phyloP scores from a whole-genome alignment of 92 coral and sea anemone species.

The Epizoanthus rinbou region DNA sequence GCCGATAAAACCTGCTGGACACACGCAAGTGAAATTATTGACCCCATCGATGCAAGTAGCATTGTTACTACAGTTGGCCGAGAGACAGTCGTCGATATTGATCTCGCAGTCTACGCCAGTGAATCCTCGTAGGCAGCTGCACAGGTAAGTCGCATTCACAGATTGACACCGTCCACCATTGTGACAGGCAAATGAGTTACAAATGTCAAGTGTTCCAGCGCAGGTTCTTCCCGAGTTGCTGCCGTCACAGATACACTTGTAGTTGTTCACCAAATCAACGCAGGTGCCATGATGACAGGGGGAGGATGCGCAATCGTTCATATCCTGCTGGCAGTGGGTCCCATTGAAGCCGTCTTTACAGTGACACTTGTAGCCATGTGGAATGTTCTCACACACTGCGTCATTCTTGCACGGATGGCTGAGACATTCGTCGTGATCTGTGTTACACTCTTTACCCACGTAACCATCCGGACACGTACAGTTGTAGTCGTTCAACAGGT shows the following conservation, averaged over 20 bases:
- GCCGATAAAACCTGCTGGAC: slow-evolving; percentile 67
- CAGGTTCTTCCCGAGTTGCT: slow-evolving; percentile 71
- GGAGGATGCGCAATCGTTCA: slow-evolving; percentile 66
- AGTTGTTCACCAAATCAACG: slow-evolving; percentile 72
- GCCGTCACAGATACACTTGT: slow-evolving; percentile 58
- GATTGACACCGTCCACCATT: slow-evolving; percentile 72
- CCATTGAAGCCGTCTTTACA: slow-evolving; percentile 73
- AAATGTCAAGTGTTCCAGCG: slow-evolving; percentile 53
- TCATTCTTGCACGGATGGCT: slow-evolving; percentile 75
- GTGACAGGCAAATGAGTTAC: slow-evolving; percentile 65
- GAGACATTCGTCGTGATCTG: slow-evolving; percentile 61
- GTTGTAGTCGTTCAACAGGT: slow-evolving; percentile 70
- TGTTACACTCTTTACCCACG: slow-evolving; percentile 71
- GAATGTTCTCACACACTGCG: slow-evolving; percentile 69
- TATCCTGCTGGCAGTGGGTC: slow-evolving; percentile 49
- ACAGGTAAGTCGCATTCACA: slow-evolving; percentile 59
- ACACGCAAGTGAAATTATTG: slow-evolving; percentile 67
- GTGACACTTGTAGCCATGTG: slow-evolving; percentile 56
- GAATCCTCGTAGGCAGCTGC: slow-evolving; percentile 68
- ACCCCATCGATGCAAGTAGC: slow-evolving; percentile 77
- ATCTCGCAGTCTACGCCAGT: slow-evolving; percentile 78
- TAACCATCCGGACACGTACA: slow-evolving; percentile 76
- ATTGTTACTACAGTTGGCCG: slow-evolving; percentile 65
- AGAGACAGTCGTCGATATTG: slow-evolving; percentile 72
- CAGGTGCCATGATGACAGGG: slow-evolving; percentile 72